Evolutionary conservation across 2,797 vertebrate species (phyloP).

Genomic region (Odontamblyopus lacepedii): DNA sequence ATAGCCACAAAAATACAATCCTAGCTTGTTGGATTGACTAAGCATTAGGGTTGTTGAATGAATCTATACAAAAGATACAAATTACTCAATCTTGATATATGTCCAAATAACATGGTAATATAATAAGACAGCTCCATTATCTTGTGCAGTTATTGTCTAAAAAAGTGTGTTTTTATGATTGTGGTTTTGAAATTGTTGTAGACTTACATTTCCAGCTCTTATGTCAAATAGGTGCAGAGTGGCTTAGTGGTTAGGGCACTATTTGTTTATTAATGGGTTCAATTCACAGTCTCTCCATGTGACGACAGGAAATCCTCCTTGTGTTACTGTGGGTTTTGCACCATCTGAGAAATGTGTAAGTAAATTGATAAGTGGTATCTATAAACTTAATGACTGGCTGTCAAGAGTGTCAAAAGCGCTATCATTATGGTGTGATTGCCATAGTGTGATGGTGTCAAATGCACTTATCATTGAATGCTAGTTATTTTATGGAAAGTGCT

Average conservation of each 20-base stretch:
- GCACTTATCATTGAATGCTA: not conserved
- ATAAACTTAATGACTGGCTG: not conserved
- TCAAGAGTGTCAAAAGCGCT: not conserved
- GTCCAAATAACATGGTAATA: no score
- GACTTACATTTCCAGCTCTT: not conserved
- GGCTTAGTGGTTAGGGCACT: not conserved
- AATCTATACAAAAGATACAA: no score
- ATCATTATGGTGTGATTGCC: not conserved
- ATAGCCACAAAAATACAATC: conserved; percentile 8
- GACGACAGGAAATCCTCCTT: not conserved
- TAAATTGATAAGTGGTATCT: not conserved
- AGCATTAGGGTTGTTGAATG: no score
- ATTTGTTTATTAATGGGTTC: not conserved
- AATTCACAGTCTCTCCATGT: not conserved
- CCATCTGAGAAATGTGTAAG: not conserved
- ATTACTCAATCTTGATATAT: no score
- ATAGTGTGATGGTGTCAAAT: not conserved
- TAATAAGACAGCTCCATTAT: no score
- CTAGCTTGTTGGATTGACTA: not conserved
- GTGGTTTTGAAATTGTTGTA: no score
- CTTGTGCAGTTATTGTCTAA: no score
- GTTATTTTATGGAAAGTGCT: not conserved
- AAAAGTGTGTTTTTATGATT: no score
- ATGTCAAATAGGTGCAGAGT: not conserved
- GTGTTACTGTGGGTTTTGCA: not conserved